A percentile compares a stretch with the other conserved stretches of the same genome.
Evolutionary conservation across 2,113 vertebrate species (phyloP).

Genomic region (Mastomys coucha): DNA sequence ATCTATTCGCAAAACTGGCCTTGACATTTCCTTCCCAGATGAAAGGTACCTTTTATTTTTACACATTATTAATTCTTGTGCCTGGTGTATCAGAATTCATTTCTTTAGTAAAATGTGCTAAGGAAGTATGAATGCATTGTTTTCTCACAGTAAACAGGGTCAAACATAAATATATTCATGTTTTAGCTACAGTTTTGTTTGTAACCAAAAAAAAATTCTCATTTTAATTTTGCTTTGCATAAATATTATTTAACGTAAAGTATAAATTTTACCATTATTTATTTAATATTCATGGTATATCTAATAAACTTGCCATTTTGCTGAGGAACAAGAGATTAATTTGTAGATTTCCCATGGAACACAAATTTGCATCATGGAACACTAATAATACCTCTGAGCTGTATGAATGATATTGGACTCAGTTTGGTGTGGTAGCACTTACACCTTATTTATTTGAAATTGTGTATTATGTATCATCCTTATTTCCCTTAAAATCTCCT

Average conservation of each 20-base stretch:
- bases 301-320: neutral
- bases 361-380: constrained; percentile 85
- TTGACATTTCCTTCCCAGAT: constrained; percentile 94
- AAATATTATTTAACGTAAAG: neutral
- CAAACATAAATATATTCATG: constrained; percentile 9
- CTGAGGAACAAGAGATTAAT: constrained; percentile 85
- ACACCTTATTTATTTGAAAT: constrained; percentile 82
- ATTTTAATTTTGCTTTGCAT: constrained; percentile 23
- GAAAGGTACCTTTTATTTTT: constrained; percentile 91
- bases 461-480: constrained; percentile 71
- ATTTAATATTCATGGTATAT: neutral
- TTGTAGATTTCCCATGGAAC: constrained; percentile 82
- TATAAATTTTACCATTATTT: neutral
- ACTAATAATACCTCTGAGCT: constrained; percentile 84
- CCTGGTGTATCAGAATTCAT: neutral
- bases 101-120: neutral
- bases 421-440: constrained; percentile 82
- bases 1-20: constrained; percentile 95
- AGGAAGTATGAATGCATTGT: neutral
- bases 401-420: constrained; percentile 81
- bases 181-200: neutral
- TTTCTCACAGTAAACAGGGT: neutral
- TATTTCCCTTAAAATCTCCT: constrained; percentile 13
- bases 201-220: neutral
- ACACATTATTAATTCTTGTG: constrained; percentile 11